These are phyloP conservation scores for Trimorus sp. DNA, from an alignment of 2,888 invertebrate genomes.

Conservation along the genomic window DNA sequence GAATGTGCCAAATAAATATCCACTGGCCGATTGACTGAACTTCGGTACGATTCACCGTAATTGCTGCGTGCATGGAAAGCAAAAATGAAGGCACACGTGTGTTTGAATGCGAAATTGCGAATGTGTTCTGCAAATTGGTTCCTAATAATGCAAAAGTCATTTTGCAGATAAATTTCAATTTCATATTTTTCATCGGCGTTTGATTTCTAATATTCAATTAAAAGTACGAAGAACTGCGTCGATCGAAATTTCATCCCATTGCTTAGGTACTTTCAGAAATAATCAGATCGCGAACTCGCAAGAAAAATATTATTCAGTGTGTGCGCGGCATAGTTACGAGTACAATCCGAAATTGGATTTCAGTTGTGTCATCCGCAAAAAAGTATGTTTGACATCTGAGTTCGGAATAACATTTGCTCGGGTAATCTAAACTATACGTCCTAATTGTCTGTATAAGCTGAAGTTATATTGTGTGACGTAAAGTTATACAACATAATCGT, in stretches of 20 bases:
- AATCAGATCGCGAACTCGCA: too few species aligned
- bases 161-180: too few species aligned
- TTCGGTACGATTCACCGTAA: conserved; percentile 38
- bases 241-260: too few species aligned
- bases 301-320: conserved; percentile 4
- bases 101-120: conserved; percentile 29
- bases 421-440: conserved; percentile 45
- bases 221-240: too few species aligned
- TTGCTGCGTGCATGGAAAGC: conserved; percentile 10
- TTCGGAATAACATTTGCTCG: conserved; percentile 44
- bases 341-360: conserved; percentile 14
- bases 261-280: too few species aligned
- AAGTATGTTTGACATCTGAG: conserved; percentile 40
- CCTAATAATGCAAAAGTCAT: conserved; percentile 15
- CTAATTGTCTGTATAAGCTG: conserved; percentile 43
- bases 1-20: conserved; percentile 43
- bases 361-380: conserved; percentile 14
- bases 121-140: conserved; percentile 4
- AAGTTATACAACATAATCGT: conserved; percentile 57
- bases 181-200: too few species aligned
- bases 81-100: conserved; percentile 24
- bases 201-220: too few species aligned
- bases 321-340: background rate
- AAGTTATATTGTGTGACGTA: conserved; percentile 57
- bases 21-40: conserved; percentile 43